Evolutionary conservation across 2,888 invertebrate species (phyloP), one percentile per base, ranked within the genome.

Genomic region (Limnephilus rhombicus): DNA sequence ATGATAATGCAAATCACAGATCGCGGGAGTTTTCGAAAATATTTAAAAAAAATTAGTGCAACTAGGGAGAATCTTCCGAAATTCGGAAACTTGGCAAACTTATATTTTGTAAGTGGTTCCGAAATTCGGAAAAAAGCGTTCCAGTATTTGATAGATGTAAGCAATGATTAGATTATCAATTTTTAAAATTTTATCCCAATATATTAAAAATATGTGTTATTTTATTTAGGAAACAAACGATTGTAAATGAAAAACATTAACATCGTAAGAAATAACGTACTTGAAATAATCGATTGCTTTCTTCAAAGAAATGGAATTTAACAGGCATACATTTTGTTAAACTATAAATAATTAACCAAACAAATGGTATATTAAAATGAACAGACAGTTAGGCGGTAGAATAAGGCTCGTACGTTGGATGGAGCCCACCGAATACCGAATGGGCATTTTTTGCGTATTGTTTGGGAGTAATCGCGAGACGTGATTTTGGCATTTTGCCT

Each of bases 401-500:
- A 68, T 68, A 53, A 53, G 68, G 68, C 68, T 68, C 7, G 68
- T 68, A 24, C 24, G 9, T 68, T 68, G 9, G 68, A 68, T 68
- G 5, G 9, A 68, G 68, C 68, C 31, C 13, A 34, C 31, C 11
- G 82, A 82, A 82, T 34, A 34, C 31, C 11, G 82, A 82, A 82
- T 82, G 82, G 34, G 82, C 82, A 88, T 88, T 86, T 88, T 88
- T 86, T 88, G 88, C 29, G 53, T 34, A 68, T 53, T 88, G 68
- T 88, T 41, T 68, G 88, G 18, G 18, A 88, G 53, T 80, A 53
- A 31, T 31, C 45, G 80, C 34, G 87, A 53, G 68, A 49, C 53
- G 41, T 29, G 29, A 45, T 90, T 82, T 85, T 90, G 85, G 90
- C 90, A 85, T 83, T 80, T 37, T 85, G 90, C 90, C 90, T 90